Evolutionary conservation across 2,797 vertebrate species (phyloP).

Genomic region (Yasuhikotakia modesta): DNA sequence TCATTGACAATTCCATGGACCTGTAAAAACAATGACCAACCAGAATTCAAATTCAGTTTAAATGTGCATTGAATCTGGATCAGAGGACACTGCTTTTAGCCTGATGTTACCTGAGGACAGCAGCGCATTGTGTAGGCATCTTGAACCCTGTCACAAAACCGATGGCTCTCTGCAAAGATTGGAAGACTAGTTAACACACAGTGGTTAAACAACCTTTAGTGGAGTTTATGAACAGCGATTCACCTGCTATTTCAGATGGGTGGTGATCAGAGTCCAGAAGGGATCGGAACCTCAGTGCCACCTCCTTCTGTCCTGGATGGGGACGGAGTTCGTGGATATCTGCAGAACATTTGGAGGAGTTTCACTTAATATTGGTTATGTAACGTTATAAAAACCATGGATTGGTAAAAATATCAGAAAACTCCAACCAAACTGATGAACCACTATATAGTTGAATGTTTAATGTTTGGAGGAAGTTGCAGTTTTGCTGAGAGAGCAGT

Average conservation of each 20-base stretch:
- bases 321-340: slow-evolving; percentile 92
- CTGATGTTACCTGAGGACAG: slow-evolving; percentile 88
- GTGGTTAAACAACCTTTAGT: not conserved
- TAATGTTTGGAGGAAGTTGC: not conserved
- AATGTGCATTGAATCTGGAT: not conserved
- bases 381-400: not conserved
- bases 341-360: slow-evolving; percentile 57
- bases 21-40: slow-evolving; percentile 67
- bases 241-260: slow-evolving; percentile 96
- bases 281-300: slow-evolving; percentile 92
- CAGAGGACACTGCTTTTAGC: not conserved
- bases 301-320: slow-evolving; percentile 91
- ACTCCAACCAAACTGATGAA: not conserved
- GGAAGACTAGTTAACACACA: slow-evolving; percentile 50
- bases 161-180: slow-evolving; percentile 85
- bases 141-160: slow-evolving; percentile 96
- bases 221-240: slow-evolving; percentile 18
- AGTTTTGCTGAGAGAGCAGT: not conserved
- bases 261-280: slow-evolving; percentile 96
- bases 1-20: slow-evolving; percentile 93
- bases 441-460: not conserved
- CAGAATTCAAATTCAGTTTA: slow-evolving; percentile 6
- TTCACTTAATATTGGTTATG: not conserved
- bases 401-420: not conserved
- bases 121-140: slow-evolving; percentile 97